Evolutionary conservation across 2,113 vertebrate genomes (phyloP).

Genomic region (Opisthocomus hoazin): DNA sequence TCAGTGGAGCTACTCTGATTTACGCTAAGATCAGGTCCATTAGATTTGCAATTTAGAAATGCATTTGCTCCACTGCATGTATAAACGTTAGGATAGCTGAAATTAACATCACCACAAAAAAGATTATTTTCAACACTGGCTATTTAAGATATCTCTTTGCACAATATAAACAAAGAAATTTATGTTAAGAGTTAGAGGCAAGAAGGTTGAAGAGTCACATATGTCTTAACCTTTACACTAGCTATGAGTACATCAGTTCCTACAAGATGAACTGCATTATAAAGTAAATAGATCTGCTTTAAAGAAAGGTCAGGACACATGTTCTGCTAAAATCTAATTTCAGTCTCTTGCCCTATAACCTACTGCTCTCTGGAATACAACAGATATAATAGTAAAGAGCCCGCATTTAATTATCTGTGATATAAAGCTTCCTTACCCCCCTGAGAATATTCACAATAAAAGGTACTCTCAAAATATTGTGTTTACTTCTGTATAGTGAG

Average conservation of each 20-base stretch:
- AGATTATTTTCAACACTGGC: neutral
- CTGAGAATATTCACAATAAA: slow-evolving; percentile 64
- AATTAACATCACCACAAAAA: slow-evolving; percentile 36
- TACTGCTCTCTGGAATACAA: slow-evolving; percentile 66
- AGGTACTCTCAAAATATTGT: slow-evolving; percentile 11
- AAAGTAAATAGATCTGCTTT: slow-evolving; percentile 92
- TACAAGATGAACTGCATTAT: slow-evolving; percentile 86
- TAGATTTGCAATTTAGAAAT: slow-evolving; percentile 41
- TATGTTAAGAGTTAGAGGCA: slow-evolving; percentile 37
- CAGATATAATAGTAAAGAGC: slow-evolving; percentile 70
- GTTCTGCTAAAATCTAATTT: slow-evolving; percentile 91
- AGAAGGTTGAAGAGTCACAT: slow-evolving; percentile 73
- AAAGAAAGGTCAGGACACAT: slow-evolving; percentile 95
- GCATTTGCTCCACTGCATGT: slow-evolving; percentile 13
- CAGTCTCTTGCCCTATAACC: slow-evolving; percentile 80
- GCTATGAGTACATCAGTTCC: slow-evolving; percentile 81
- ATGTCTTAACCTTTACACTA: slow-evolving; percentile 90
- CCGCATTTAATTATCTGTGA: slow-evolving; percentile 75
- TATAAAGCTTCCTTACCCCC: slow-evolving; percentile 57
- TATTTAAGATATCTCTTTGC: slow-evolving; percentile 2
- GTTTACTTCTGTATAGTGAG: slow-evolving; percentile 1
- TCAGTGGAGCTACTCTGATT: slow-evolving; percentile 32
- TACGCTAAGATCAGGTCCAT: slow-evolving; percentile 12
- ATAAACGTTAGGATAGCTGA: neutral
- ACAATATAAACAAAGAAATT: slow-evolving; percentile 16